These are phyloP conservation scores for Dascillus cervinus DNA, from an alignment of 2,888 invertebrate genomes.

Conservation along the genomic window DNA sequence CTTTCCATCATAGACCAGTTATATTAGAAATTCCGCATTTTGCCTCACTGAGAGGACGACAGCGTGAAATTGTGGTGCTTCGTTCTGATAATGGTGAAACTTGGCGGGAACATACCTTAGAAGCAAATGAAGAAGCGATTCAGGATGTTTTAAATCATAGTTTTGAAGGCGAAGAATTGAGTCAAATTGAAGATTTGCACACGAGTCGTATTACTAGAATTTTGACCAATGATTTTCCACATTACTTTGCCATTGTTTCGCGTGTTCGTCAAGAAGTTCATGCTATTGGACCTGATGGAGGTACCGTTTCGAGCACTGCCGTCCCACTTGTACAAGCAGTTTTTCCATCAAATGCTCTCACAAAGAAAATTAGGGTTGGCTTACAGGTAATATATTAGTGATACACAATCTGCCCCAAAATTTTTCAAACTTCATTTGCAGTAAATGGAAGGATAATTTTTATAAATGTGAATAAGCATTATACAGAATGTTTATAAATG, in stretches of 20 bases:
- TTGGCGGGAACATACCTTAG: conserved; percentile 92
- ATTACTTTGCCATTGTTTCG: conserved; percentile 95
- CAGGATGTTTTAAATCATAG: conserved; percentile 90
- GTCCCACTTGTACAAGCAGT: conserved; percentile 79
- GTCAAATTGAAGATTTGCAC: conserved; percentile 72
- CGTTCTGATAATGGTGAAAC: conserved; percentile 97
- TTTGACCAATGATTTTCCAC: conserved; percentile 94
- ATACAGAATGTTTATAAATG: too few species aligned
- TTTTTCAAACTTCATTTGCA: too few species aligned
- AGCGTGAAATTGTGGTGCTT: conserved; percentile 92
- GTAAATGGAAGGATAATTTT: too few species aligned
- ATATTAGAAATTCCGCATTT: conserved; percentile 97
- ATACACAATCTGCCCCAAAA: too few species aligned
- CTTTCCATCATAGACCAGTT: conserved; percentile 59
- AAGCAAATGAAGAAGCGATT: conserved; percentile 78
- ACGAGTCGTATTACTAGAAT: conserved; percentile 90
- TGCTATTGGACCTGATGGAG: conserved; percentile 95
- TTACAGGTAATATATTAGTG: conserved; percentile 81
- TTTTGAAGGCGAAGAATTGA: conserved; percentile 77
- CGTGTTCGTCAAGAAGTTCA: conserved; percentile 94
- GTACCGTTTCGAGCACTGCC: conserved; percentile 88
- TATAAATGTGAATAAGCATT: too few species aligned
- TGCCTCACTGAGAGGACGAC: conserved; percentile 86
- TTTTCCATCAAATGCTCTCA: conserved; percentile 93
- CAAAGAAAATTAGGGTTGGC: conserved; percentile 98